Evolutionary conservation across 2,888 invertebrate species (phyloP).

Genomic region (Aleiodes leptofemur): DNA sequence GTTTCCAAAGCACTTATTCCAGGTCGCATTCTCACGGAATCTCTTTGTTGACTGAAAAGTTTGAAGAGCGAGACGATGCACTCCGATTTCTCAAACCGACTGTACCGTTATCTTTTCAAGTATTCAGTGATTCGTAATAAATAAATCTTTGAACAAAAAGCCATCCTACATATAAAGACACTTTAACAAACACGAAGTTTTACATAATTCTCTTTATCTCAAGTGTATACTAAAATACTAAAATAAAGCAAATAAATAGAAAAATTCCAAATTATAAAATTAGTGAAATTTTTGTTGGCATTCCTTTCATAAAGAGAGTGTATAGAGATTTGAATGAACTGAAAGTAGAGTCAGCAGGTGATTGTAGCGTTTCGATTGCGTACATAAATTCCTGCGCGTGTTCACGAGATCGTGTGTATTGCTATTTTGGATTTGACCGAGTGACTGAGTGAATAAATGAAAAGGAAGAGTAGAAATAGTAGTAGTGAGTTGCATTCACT

Average conservation of each 20-base stretch:
- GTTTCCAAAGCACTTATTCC: neutral
- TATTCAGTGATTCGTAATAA: constrained; percentile 1
- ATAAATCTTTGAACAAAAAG: neutral
- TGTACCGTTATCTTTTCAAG: constrained; percentile 18
- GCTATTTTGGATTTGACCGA: constrained; percentile 31
- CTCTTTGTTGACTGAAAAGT: constrained; percentile 13
- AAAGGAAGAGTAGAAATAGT: neutral
- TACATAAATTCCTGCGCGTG: constrained; percentile 25
- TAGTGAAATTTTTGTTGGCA: too few relatives aligned
- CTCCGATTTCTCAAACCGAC: constrained; percentile 2
- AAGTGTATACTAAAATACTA: neutral
- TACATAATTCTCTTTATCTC: too few relatives aligned
- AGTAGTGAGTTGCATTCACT: neutral
- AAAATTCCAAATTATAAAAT: neutral
- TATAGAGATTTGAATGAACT: neutral
- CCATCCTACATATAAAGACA: neutral
- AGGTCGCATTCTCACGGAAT: neutral
- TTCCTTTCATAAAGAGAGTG: neutral
- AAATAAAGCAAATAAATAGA: neutral
- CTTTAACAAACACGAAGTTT: too few relatives aligned
- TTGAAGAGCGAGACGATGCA: neutral
- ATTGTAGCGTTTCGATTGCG: neutral
- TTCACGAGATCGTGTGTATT: neutral
- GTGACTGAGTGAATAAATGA: constrained; percentile 14
- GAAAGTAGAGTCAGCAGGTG: constrained; percentile 15